These are phyloP conservation scores for Chrysemys picta DNA, from an alignment of 2,113 vertebrate genomes.

Conservation along the genomic window DNA sequence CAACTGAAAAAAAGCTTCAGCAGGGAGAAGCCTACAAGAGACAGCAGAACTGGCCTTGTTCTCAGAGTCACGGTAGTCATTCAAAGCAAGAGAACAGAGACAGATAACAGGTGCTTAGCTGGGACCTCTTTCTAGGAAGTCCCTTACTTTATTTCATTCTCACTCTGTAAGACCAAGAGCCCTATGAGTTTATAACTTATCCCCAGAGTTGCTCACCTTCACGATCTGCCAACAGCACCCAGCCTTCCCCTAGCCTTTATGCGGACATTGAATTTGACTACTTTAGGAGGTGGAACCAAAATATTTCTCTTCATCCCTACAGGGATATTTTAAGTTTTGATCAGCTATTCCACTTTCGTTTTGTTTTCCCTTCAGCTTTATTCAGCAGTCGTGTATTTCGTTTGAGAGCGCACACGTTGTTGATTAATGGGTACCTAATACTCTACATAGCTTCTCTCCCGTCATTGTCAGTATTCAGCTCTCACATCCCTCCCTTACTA, in stretches of 20 bases:
- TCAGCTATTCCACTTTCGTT: slow-evolving; percentile 16
- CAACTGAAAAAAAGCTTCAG: not conserved
- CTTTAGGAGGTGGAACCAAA: not conserved
- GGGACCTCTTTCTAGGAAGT: not conserved
- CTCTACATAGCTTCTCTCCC: slow-evolving; percentile 18
- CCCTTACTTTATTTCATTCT: not conserved
- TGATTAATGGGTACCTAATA: slow-evolving; percentile 30
- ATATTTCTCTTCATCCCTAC: not conserved
- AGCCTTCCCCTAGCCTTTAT: not conserved
- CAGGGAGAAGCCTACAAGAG: not conserved
- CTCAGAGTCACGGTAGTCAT: not conserved
- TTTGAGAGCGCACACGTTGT: slow-evolving; percentile 27
- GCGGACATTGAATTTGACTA: not conserved
- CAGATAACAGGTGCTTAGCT: not conserved
- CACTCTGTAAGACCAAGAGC: not conserved
- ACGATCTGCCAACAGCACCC: not conserved
- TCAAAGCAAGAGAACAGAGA: not conserved
- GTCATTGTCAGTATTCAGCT: slow-evolving; percentile 52
- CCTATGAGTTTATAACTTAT: not conserved
- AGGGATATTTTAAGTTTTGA: not conserved
- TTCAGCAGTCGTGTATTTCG: not conserved
- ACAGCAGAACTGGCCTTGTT: not conserved
- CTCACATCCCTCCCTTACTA: slow-evolving; percentile 47
- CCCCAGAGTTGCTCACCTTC: not conserved
- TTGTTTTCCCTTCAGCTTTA: slow-evolving; percentile 4